Conservation (phyloP, 1,140 invertebrate genomes). For the Zaprionus africanus region DNA sequence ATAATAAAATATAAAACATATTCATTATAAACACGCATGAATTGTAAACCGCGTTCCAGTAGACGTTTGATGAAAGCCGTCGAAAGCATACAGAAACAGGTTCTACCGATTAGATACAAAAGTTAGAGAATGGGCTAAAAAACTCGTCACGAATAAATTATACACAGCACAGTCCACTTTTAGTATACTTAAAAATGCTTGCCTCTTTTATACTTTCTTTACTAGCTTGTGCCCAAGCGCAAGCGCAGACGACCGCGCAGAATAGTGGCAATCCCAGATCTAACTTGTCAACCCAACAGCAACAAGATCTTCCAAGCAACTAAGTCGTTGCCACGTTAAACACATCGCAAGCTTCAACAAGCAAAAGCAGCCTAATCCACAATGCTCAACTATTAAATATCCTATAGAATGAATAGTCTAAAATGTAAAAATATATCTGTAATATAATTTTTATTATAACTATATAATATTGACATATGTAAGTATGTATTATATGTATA, state of each 20-base stretch:
- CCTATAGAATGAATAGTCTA: not conserved
- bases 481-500: too few species aligned
- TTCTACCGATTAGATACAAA: conserved; percentile 10
- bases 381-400: conserved; percentile 5
- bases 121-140: conserved; percentile 12
- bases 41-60: not conserved
- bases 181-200: conserved; percentile 24
- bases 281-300: conserved; percentile 38
- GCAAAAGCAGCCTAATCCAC: not conserved
- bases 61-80: not conserved
- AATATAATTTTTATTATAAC: not conserved
- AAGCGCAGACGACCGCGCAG: not conserved
- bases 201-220: not conserved
- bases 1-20: conserved; percentile 9
- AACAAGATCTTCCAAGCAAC: conserved; percentile 52
- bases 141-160: conserved; percentile 13
- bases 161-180: conserved; percentile 7
- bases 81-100: conserved; percentile 21
- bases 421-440: not conserved
- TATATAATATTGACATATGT: not conserved
- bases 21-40: not conserved
- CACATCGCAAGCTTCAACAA: conserved; percentile 21
- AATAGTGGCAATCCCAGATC: not conserved
- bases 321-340: conserved; percentile 51
- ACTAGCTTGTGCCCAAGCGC: conserved; percentile 19